Conservation (phyloP, 2,797 vertebrate species). For the Myioborus miniatus region DNA sequence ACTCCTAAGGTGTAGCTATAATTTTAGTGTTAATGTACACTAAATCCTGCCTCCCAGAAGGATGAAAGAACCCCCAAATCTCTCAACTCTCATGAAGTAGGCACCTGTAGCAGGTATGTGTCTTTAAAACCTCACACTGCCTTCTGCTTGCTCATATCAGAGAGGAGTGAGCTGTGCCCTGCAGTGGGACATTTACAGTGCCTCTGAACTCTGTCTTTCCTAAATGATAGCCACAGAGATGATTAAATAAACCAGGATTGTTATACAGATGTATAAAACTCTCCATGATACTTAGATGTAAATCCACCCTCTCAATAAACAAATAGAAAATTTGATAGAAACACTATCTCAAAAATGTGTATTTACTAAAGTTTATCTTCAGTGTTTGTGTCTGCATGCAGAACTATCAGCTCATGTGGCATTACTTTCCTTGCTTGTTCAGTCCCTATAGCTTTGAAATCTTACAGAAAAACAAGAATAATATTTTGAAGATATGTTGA, state of each 20-base stretch:
- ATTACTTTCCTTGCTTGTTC: neutral
- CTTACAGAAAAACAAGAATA: neutral
- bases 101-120: rapidly evolving
- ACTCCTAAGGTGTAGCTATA: neutral
- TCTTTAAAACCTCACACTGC: neutral
- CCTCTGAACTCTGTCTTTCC: neutral
- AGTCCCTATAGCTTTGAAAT: neutral
- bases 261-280: neutral
- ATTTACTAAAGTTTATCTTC: neutral
- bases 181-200: neutral
- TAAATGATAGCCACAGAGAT: neutral
- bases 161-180: neutral
- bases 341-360: neutral
- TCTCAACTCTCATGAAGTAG: neutral
- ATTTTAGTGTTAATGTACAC: neutral
- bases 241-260: neutral
- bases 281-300: neutral
- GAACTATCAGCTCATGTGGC: neutral
- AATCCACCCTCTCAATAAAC: neutral
- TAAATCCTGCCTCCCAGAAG: neutral
- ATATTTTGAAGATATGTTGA: neutral
- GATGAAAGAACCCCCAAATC: neutral
- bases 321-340: neutral
- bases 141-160: neutral
- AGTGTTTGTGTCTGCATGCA: neutral